These are phyloP conservation scores for Cantharis lateralis DNA, from an alignment of 2,888 invertebrate genomes.

Conservation along the genomic window DNA sequence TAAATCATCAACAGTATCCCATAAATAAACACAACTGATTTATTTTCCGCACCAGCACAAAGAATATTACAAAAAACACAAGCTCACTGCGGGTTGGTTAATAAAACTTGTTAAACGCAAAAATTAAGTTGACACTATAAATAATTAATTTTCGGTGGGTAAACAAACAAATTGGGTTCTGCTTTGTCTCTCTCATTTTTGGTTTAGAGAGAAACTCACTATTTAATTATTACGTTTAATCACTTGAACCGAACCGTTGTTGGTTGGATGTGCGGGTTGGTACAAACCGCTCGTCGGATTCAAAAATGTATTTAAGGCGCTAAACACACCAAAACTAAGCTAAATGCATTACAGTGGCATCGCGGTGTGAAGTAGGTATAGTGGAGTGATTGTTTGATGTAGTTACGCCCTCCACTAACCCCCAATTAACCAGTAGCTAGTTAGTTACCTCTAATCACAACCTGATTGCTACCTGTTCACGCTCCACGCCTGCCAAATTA, in stretches of 20 bases:
- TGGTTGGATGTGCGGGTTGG: slow-evolving; percentile 12
- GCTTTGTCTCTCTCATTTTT: background rate
- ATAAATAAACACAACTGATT: background rate
- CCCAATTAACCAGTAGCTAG: slow-evolving; percentile 56
- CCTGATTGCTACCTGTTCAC: slow-evolving; percentile 56
- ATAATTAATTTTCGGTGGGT: background rate
- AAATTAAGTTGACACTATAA: background rate
- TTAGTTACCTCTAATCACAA: slow-evolving; percentile 54
- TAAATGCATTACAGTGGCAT: slow-evolving; percentile 29
- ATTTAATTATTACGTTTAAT: background rate
- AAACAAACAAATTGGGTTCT: background rate
- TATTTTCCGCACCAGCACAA: background rate
- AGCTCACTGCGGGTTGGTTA: background rate
- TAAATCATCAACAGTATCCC: background rate
- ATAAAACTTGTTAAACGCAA: background rate
- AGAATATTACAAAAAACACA: background rate
- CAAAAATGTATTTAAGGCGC: slow-evolving; percentile 37
- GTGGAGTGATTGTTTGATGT: slow-evolving; percentile 52
- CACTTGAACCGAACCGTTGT: background rate
- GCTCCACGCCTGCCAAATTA: slow-evolving; percentile 51
- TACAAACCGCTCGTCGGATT: background rate
- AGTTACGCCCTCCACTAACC: slow-evolving; percentile 55
- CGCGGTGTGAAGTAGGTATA: slow-evolving; percentile 32
- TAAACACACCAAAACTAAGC: slow-evolving; percentile 33
- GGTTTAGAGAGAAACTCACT: background rate